A percentile compares a stretch with the other conserved stretches of the same genome.
phyloP scores from a whole-genome alignment of 2,797 vertebrate genomes.

The Sebastes minor region DNA sequence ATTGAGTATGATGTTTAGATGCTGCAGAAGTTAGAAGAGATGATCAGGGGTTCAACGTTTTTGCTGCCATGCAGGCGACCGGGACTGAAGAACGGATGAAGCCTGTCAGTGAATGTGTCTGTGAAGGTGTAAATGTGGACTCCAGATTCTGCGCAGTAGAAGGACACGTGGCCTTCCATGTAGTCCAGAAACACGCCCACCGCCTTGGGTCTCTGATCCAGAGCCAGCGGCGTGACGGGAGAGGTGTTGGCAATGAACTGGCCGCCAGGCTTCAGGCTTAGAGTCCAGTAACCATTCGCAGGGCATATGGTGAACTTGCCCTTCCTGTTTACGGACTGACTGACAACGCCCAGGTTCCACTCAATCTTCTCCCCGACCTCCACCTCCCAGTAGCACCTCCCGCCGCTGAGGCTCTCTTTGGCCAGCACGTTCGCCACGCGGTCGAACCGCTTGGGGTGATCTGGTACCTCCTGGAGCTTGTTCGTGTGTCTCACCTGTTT shows the following conservation, averaged over 20 bases:
- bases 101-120: slow-evolving; percentile 78
- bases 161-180: slow-evolving; percentile 76
- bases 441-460: slow-evolving; percentile 85
- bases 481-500: slow-evolving; percentile 81
- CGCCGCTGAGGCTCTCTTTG: slow-evolving; percentile 76
- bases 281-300: slow-evolving; percentile 83
- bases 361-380: slow-evolving; percentile 83
- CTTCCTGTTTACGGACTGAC: slow-evolving; percentile 82
- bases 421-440: slow-evolving; percentile 83
- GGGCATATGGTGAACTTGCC: slow-evolving; percentile 83
- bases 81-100: slow-evolving; percentile 82
- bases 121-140: slow-evolving; percentile 82
- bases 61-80: slow-evolving; percentile 77
- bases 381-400: slow-evolving; percentile 87
- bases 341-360: slow-evolving; percentile 82
- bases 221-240: slow-evolving; percentile 61
- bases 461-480: slow-evolving; percentile 76
- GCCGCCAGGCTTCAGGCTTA: slow-evolving; percentile 77
- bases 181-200: slow-evolving; percentile 82
- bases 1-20: slow-evolving; percentile 62
- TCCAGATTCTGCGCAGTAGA: slow-evolving; percentile 80
- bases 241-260: slow-evolving; percentile 75
- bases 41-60: slow-evolving; percentile 77
- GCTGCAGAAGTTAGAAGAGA: slow-evolving; percentile 78
- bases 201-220: slow-evolving; percentile 70